Base-by-base conservation (phyloP, 2,888 invertebrate genomes). In the Caenorhabditis sulstoni region DNA sequence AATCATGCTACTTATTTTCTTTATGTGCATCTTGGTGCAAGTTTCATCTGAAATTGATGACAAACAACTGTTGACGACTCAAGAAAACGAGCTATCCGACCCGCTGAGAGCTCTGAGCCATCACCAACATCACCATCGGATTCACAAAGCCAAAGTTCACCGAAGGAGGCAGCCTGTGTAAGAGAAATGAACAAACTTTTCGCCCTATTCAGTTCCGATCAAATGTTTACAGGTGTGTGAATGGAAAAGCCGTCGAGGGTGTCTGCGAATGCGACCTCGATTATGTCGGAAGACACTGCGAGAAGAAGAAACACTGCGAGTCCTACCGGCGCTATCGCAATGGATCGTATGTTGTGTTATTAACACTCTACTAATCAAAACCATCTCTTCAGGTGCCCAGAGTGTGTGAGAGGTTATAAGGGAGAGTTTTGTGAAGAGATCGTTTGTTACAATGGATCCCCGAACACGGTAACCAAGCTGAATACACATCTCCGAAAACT, bases 201-300 rank as follows among this genome's bases (percentile, higher is more conserved):
- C 35, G 14, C 5, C 16, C 1, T 35, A 12, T 55, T 39, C 18
- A 55, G 37, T 37, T 39, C 16, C 16, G 52, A 65, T 7, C 29
- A 29, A 29, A 29, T 7, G 7, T 37, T 62, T 84, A 41, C 71
- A 88, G 88, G 20, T 88, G 88, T 65, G 79, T 82, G 2, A 82
- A 88, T 58, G 88, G 88, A 3, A 77, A 79, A 45, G 75, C 81
- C 18, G 81, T 79, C 2, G 81, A 81, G 18, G 86, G 85, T 8
- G 79, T 53, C 29, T 88, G 88, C 50, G 64, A 80, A 22, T 88
- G 88, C 59, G 82, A 87, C 16, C 75, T 81, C 12, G 87, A 86
- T 58, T 88, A 55, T 59, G 81, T 85, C 12, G 88, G 88, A 4
- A 83, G 80, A 8, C 84, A 86, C 58, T 88, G 88, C 22, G 87